These are phyloP conservation scores for Apolygus lucorum DNA, from an alignment of 1,140 invertebrate species.

Conservation along the genomic window DNA sequence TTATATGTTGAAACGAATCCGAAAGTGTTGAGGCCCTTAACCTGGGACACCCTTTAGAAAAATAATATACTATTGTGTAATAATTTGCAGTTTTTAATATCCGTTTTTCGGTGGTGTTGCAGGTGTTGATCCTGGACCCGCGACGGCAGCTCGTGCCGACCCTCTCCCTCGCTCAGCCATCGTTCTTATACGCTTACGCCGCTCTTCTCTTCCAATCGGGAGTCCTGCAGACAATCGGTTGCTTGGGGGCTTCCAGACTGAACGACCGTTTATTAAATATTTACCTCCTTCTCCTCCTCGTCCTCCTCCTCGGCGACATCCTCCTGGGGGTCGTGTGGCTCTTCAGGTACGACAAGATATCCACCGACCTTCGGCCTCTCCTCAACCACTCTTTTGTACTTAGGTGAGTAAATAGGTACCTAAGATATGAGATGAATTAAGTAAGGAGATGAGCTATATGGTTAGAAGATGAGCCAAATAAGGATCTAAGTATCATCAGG, in stretches of 20 bases:
- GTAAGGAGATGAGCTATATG: no score
- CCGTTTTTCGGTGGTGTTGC: no score
- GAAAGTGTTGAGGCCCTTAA: no score
- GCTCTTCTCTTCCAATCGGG: conserved; percentile 60
- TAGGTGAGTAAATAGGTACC: no score
- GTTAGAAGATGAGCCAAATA: no score
- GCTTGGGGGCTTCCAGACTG: conserved; percentile 66
- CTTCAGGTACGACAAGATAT: conserved; percentile 66
- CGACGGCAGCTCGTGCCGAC: conserved; percentile 59
- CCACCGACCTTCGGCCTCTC: conserved; percentile 57
- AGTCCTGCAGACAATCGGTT: conserved; percentile 53
- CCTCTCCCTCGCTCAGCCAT: conserved; percentile 58
- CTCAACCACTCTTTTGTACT: conserved; percentile 47
- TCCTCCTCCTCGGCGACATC: conserved; percentile 71
- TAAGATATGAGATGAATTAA: no score
- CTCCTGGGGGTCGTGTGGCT: conserved; percentile 80
- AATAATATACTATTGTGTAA: no score
- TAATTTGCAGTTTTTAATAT: no score
- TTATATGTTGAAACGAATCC: no score
- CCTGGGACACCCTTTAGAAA: no score
- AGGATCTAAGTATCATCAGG: no score
- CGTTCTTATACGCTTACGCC: conserved; percentile 73
- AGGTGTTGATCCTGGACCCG: conserved; percentile 47
- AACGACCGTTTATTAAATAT: conserved; percentile 70
- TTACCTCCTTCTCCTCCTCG: conserved; percentile 73